Conservation (phyloP, 2,888 invertebrate genomes). For the Oxyscelio sp. region DNA sequence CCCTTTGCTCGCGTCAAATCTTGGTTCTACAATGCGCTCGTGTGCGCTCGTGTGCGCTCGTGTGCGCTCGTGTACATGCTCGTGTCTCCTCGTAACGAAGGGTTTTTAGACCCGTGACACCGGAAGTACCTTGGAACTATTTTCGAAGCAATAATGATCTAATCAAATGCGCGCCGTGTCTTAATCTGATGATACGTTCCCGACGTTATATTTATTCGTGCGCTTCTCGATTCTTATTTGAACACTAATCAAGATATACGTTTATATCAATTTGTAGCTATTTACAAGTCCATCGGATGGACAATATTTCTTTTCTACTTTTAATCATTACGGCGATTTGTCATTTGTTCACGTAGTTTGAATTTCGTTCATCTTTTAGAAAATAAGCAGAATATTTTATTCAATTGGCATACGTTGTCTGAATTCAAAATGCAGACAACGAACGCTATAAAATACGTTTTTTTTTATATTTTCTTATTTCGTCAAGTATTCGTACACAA, state of each 20-base stretch:
- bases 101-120: conserved; percentile 51
- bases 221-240: conserved; percentile 18
- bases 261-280: conserved; percentile 20
- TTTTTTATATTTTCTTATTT: no score
- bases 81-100: conserved; percentile 39
- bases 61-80: conserved; percentile 23
- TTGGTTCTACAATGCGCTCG: conserved; percentile 42
- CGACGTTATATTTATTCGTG: conserved; percentile 13
- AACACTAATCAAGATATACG: conserved; percentile 15
- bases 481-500: no score
- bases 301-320: no score
- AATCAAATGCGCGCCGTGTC: conserved; percentile 27
- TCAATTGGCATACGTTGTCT: no score
- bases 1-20: conserved; percentile 69
- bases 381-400: no score
- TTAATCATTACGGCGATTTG: no score
- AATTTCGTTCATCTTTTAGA: no score
- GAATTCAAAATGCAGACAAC: no score
- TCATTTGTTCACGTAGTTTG: no score
- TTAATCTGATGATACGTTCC: conserved; percentile 28
- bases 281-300: no score
- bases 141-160: conserved; percentile 47
- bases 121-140: conserved; percentile 68
- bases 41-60: conserved; percentile 8
- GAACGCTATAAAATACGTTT: no score